These are phyloP conservation scores for Conops quadrifasciatus DNA, from an alignment of 2,888 invertebrate species.

Conservation along the genomic window DNA sequence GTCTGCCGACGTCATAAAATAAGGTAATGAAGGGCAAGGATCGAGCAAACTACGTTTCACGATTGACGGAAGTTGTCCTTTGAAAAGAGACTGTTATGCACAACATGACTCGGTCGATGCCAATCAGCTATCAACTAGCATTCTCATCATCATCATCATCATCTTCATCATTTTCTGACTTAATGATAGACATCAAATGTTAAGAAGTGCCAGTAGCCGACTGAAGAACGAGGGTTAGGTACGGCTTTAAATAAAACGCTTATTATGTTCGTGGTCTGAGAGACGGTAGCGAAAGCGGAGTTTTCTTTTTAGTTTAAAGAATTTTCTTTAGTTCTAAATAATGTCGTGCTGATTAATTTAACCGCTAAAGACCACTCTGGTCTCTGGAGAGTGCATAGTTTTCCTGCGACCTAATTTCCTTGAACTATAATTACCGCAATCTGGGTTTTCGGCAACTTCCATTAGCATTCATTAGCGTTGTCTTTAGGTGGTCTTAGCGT, in stretches of 20 bases:
- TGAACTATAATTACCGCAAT: constrained; percentile 18
- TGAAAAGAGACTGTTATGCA: background rate
- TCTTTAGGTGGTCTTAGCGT: background rate
- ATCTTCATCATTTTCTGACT: constrained; percentile 2
- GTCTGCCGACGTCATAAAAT: background rate
- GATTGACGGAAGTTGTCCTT: constrained; percentile 19
- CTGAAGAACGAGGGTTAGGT: background rate
- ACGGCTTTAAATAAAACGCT: background rate
- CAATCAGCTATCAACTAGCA: too few species aligned
- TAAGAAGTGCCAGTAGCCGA: background rate
- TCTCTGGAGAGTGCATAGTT: too few species aligned
- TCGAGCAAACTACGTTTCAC: constrained; percentile 17
- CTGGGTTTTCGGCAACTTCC: constrained; percentile 19
- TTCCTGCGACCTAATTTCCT: background rate
- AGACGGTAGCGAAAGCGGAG: background rate
- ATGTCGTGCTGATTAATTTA: too few species aligned
- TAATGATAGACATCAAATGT: constrained; percentile 20
- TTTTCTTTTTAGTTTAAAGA: too few species aligned
- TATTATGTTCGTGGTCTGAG: too few species aligned
- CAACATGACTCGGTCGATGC: too few species aligned
- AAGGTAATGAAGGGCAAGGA: background rate
- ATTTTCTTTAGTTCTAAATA: too few species aligned
- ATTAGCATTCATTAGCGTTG: background rate
- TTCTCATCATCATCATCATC: too few species aligned
- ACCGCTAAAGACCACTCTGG: too few species aligned